A percentile compares a stretch with the other conserved stretches of the same genome.
Conservation (phyloP, 2,113 vertebrate species). For the Halichoeres trimaculatus region DNA sequence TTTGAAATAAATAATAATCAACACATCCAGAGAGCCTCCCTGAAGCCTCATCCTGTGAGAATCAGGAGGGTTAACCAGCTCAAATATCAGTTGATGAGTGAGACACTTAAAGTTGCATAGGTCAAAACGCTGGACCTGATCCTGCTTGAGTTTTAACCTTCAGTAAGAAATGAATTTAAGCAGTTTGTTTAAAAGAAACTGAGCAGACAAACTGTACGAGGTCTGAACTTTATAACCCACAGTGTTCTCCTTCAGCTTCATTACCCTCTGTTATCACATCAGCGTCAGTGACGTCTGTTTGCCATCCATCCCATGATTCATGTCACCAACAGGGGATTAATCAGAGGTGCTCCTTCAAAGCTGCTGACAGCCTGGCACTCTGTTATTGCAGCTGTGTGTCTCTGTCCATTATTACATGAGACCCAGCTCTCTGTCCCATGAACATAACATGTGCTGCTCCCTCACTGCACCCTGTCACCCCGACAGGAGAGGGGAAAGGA, state of each 20-base stretch:
- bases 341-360: slow-evolving; percentile 8
- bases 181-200: neutral
- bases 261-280: slow-evolving; percentile 1
- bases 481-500: neutral
- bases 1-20: too few relatives aligned
- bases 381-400: neutral
- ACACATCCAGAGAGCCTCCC: too few relatives aligned
- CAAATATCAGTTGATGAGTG: too few relatives aligned
- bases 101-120: too few relatives aligned
- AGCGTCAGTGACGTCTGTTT: slow-evolving; percentile 8
- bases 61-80: too few relatives aligned
- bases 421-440: neutral
- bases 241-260: neutral
- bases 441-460: neutral
- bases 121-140: too few relatives aligned
- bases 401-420: neutral
- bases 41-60: too few relatives aligned
- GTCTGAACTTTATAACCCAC: neutral
- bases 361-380: neutral
- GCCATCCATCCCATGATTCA: neutral
- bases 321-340: neutral
- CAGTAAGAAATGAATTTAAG: too few relatives aligned
- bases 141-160: too few relatives aligned
- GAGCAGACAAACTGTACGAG: neutral
- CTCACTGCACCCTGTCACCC: slow-evolving; percentile 4